These are phyloP conservation scores for Mesitornis unicolor DNA, from an alignment of 2,113 vertebrate genomes.

Conservation along the genomic window DNA sequence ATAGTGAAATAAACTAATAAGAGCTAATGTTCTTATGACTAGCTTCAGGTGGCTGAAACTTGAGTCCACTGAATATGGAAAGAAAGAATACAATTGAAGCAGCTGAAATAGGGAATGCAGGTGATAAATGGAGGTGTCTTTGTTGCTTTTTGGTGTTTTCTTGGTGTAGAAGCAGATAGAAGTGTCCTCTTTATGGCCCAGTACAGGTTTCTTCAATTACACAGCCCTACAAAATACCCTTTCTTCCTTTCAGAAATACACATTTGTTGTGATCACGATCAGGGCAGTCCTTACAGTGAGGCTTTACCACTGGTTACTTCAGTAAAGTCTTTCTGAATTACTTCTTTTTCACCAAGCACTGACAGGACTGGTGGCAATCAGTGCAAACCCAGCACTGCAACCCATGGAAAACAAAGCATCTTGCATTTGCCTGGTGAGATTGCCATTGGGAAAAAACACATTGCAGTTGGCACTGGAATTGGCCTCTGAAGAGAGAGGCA, in stretches of 20 bases:
- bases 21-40: not conserved
- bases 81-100: not conserved
- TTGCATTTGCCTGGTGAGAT: not conserved
- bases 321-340: not conserved
- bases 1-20: not conserved
- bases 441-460: not conserved
- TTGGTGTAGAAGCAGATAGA: not conserved
- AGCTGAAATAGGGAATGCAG: not conserved
- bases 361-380: not conserved
- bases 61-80: not conserved
- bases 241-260: not conserved
- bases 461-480: not conserved
- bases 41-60: not conserved
- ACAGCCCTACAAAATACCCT: not conserved
- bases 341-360: not conserved
- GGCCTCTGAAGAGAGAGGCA: not conserved
- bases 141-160: not conserved
- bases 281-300: not conserved
- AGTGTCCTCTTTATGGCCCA: not conserved
- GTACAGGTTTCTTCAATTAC: not conserved
- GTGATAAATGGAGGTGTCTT: not conserved
- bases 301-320: not conserved
- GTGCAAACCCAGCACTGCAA: not conserved
- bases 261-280: not conserved
- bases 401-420: fast-evolving